Evolutionary conservation across 1,140 invertebrate genomes (phyloP).

Genomic region (Aphis gossypii): DNA sequence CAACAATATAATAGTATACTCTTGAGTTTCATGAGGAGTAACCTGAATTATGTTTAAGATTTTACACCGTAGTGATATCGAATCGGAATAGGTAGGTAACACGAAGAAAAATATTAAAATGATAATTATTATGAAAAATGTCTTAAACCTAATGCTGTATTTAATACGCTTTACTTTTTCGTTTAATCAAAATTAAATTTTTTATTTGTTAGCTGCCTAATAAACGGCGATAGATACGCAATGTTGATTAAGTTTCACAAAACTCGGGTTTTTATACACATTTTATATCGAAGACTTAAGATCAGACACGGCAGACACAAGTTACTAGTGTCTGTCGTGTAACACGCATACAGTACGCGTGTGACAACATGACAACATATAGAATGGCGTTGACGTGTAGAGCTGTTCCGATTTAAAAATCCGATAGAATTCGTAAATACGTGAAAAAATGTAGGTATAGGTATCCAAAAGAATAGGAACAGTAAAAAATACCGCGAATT

Average conservation of each 20-base stretch:
- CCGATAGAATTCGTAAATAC: slow-evolving; percentile 16
- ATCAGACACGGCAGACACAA: not conserved
- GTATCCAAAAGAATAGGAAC: not conserved
- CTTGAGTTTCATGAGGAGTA: not conserved
- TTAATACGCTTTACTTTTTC: too few species aligned
- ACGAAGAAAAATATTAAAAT: not conserved
- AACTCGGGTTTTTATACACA: not conserved
- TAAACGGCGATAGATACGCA: too few species aligned
- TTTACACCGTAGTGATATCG: not conserved
- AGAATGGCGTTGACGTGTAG: not conserved
- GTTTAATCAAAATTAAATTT: too few species aligned
- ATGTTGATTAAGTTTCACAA: not conserved
- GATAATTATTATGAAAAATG: too few species aligned
- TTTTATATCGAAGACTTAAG: not conserved
- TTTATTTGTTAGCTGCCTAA: too few species aligned
- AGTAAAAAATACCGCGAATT: not conserved
- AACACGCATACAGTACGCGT: too few species aligned
- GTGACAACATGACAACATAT: too few species aligned
- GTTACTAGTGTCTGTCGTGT: too few species aligned
- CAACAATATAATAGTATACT: not conserved
- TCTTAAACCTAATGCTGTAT: too few species aligned
- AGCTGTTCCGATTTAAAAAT: not conserved
- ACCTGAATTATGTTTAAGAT: not conserved
- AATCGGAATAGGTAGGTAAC: not conserved
- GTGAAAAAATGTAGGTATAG: not conserved